Evolutionary conservation across 2,797 vertebrate species (phyloP).

Genomic region (Diglossa cyanea): DNA sequence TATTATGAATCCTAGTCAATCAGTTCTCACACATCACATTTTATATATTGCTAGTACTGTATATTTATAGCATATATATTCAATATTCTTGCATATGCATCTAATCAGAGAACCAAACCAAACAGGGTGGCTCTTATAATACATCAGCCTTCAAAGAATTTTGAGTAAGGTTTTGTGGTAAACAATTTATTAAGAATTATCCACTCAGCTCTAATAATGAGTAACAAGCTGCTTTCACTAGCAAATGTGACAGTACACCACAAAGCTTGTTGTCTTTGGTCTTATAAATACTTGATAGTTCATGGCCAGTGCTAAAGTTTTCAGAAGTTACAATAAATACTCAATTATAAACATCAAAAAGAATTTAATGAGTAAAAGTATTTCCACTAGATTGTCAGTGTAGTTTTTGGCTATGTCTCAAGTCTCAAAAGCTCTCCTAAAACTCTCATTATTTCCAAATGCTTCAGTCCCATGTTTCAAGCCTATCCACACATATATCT

Average conservation of each 20-base stretch:
- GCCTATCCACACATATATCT: neutral
- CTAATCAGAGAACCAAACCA: neutral
- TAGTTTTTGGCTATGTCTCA: conserved; percentile 27
- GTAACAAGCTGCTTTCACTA: neutral
- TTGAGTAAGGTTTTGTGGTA: neutral
- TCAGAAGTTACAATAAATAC: conserved; percentile 17
- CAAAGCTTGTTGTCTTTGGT: neutral
- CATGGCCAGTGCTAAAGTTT: neutral
- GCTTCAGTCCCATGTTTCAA: neutral
- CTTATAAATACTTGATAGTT: neutral
- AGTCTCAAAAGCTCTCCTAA: conserved; percentile 14
- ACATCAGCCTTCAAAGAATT: neutral
- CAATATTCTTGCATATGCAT: neutral
- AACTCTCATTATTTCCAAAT: conserved; percentile 12
- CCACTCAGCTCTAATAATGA: neutral
- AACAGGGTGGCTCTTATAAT: neutral
- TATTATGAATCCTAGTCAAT: neutral
- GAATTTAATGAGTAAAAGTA: neutral
- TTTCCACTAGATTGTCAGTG: conserved; percentile 17
- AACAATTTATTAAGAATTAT: neutral
- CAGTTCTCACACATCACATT: neutral
- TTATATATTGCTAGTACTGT: neutral
- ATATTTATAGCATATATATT: neutral
- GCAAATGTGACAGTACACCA: neutral
- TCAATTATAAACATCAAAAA: conserved; percentile 16